Evolutionary conservation across 2,797 vertebrate genomes (phyloP).

Genomic region (Myotis vivesi): DNA sequence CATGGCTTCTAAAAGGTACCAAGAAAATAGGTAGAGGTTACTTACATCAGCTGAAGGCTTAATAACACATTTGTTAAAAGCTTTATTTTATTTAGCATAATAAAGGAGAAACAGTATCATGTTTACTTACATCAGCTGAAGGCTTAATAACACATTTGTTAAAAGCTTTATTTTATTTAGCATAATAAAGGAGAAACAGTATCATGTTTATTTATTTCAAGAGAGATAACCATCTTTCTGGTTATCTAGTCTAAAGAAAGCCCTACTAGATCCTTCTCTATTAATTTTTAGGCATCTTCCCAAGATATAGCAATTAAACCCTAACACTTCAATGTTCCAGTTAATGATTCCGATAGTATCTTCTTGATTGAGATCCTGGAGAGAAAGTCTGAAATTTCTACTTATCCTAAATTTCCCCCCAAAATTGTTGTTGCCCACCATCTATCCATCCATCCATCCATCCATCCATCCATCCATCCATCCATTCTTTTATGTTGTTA

Average conservation of each 20-base stretch:
- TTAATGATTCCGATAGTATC: background rate
- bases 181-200: conserved; percentile 42
- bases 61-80: conserved; percentile 11
- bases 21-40: conserved; percentile 18
- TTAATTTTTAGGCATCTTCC: conserved; percentile 34
- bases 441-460: background rate
- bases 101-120: conserved; percentile 30
- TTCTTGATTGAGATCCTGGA: background rate
- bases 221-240: background rate
- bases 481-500: background rate
- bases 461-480: too few species aligned
- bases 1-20: conserved; percentile 28
- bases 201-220: conserved; percentile 27
- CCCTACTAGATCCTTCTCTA: background rate
- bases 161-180: conserved; percentile 42
- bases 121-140: conserved; percentile 38
- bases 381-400: conserved; percentile 31
- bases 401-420: background rate
- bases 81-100: conserved; percentile 44
- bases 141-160: background rate
- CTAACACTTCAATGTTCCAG: background rate
- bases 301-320: conserved; percentile 45
- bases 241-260: background rate
- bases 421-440: background rate
- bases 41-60: conserved; percentile 18